These are phyloP conservation scores for Neomorphus geoffroyi DNA, from an alignment of 2,797 vertebrate species.

Conservation along the genomic window DNA sequence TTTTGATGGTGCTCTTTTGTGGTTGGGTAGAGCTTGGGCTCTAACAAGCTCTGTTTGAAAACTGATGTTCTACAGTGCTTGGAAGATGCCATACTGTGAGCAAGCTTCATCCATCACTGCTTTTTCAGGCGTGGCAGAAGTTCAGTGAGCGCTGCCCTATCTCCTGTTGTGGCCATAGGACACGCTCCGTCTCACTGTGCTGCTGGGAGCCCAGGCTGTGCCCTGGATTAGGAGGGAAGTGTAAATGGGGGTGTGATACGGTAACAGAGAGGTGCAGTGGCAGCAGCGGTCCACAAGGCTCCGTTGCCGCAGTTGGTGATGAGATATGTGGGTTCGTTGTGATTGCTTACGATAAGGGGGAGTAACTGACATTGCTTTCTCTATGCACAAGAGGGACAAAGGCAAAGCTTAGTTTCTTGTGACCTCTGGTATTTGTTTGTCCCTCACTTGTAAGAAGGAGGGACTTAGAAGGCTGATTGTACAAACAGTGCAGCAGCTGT, in stretches of 20 bases:
- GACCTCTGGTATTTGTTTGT: constrained; percentile 61
- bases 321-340: not conserved
- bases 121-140: not conserved
- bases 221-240: not conserved
- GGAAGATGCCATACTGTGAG: not conserved
- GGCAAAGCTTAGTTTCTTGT: constrained; percentile 43
- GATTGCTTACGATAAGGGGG: constrained; percentile 4
- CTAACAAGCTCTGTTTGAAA: not conserved
- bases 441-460: too few relatives aligned
- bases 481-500: constrained; percentile 68
- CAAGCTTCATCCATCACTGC: fast-evolving
- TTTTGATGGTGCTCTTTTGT: not conserved
- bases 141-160: not conserved
- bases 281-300: not conserved
- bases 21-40: not conserved
- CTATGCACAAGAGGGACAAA: constrained; percentile 31
- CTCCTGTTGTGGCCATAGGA: not conserved
- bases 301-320: not conserved
- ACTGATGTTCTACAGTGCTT: not conserved
- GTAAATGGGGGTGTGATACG: not conserved
- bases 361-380: constrained; percentile 45
- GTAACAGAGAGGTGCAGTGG: not conserved
- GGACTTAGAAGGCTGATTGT: not conserved
- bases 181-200: not conserved
- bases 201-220: not conserved